A percentile compares a stretch with the other conserved stretches of the same genome.
Evolutionary conservation across 2,113 vertebrate species (phyloP).

Genomic region (Micronycteris hirsuta): DNA sequence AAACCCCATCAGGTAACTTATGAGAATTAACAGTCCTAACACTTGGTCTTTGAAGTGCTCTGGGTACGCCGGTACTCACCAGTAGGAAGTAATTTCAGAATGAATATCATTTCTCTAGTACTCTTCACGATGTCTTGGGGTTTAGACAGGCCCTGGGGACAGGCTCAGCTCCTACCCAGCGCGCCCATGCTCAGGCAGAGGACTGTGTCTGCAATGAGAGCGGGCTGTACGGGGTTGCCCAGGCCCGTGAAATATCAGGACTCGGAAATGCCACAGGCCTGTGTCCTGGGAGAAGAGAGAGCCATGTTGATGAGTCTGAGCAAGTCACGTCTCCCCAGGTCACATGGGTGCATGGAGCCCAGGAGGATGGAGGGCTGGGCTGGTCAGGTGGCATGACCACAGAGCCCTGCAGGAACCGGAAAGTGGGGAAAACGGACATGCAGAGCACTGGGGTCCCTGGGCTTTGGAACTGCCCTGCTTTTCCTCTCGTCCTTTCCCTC

Average conservation of each 20-base stretch:
- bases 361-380: not conserved
- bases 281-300: not conserved
- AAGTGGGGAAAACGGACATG: not conserved
- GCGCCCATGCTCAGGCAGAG: not conserved
- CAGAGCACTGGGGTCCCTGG: not conserved
- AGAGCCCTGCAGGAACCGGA: not conserved
- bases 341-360: not conserved
- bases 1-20: not conserved
- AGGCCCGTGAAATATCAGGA: not conserved
- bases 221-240: not conserved
- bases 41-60: not conserved
- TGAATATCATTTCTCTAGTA: not conserved
- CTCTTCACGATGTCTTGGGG: not conserved
- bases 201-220: not conserved
- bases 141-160: not conserved
- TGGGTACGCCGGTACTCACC: not conserved
- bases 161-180: not conserved
- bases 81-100: slow-evolving; percentile 20
- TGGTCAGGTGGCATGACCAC: not conserved
- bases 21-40: slow-evolving; percentile 9
- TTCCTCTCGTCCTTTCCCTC: not conserved
- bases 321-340: not conserved
- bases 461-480: not conserved
- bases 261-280: not conserved
- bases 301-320: not conserved